Percentiles rank a stretch among this genome's conserved stretches.
Conservation (phyloP, 2,113 vertebrate species). For the Fregata magnificens region DNA sequence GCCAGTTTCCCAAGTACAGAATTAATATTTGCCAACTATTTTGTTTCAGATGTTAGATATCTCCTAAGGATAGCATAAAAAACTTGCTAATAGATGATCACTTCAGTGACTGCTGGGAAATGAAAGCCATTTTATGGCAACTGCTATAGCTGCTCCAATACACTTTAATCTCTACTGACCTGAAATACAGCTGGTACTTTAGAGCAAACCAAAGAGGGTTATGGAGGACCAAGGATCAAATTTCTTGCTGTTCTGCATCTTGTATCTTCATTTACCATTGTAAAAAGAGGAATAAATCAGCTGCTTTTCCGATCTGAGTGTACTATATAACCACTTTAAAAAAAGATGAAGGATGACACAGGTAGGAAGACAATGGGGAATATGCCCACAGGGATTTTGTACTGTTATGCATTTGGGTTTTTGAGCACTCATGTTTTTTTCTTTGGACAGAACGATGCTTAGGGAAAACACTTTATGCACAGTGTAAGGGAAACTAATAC, state of each 20-base stretch:
- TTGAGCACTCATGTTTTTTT: not conserved
- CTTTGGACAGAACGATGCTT: not conserved
- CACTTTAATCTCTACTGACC: not conserved
- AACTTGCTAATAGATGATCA: not conserved
- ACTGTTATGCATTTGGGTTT: not conserved
- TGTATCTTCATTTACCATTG: not conserved
- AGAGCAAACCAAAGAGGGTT: conserved; percentile 2
- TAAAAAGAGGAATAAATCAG: conserved; percentile 15
- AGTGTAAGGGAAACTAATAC: not conserved
- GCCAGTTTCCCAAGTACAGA: not conserved
- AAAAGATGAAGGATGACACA: conserved; percentile 17
- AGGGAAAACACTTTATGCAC: not conserved
- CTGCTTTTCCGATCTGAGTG: conserved; percentile 4
- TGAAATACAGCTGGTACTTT: conserved; percentile 6
- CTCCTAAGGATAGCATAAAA: not conserved
- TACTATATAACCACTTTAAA: not conserved
- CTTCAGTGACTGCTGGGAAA: conserved; percentile 12
- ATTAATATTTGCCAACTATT: not conserved
- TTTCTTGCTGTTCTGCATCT: conserved; percentile 16
- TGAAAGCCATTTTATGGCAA: not conserved
- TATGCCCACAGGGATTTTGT: not conserved
- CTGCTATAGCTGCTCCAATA: not conserved
- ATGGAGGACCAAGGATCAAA: not conserved
- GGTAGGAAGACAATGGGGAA: not conserved
- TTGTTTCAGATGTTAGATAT: not conserved